Percentiles rank a stretch among this genome's conserved stretches.
Conservation (phyloP, 2,113 vertebrate species). For the Balaeniceps rex region DNA sequence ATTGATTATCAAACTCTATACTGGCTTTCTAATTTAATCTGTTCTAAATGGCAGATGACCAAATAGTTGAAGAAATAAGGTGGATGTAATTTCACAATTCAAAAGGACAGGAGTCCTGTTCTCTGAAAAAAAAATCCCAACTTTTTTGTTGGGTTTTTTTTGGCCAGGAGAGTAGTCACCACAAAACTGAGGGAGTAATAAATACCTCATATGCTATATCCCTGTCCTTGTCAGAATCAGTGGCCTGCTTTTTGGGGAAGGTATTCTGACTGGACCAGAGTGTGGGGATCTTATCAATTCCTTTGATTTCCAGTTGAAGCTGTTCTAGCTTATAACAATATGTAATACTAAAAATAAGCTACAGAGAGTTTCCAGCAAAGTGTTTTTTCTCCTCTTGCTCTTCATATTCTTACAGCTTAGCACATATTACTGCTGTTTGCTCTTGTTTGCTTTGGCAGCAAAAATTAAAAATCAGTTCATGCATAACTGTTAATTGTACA, state of each 20-base stretch:
- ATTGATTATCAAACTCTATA: neutral
- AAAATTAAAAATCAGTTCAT: neutral
- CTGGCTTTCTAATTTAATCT: neutral
- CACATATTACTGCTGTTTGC: neutral
- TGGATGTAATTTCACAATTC: neutral
- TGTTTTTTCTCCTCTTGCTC: neutral
- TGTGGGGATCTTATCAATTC: neutral
- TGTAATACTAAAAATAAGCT: neutral
- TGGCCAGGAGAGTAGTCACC: neutral
- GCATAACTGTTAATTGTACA: neutral
- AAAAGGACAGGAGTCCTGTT: neutral
- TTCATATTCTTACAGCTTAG: neutral
- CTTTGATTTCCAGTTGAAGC: neutral
- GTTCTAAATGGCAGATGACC: neutral
- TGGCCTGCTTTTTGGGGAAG: neutral
- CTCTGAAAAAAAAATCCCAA: neutral
- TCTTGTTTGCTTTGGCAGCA: neutral
- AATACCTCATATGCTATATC: neutral
- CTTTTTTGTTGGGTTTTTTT: neutral
- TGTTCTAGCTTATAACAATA: neutral
- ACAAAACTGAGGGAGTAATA: neutral
- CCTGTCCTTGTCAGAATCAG: neutral
- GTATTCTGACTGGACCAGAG: neutral
- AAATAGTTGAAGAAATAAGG: neutral
- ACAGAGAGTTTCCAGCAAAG: neutral